Conservation (phyloP, 2,888 invertebrate genomes). For the Helobdella robusta region DNA sequence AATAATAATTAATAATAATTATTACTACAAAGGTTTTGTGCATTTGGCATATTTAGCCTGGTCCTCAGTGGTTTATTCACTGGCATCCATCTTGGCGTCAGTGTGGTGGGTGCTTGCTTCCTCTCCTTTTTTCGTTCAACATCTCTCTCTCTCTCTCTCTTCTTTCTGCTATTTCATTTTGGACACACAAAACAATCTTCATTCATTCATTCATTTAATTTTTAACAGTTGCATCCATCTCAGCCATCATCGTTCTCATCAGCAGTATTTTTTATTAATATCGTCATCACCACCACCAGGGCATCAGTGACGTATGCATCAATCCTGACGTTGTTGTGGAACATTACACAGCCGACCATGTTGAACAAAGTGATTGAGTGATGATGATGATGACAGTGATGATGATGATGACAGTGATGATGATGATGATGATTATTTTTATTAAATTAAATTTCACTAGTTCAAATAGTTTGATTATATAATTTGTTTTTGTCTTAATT, state of each 20-base stretch:
- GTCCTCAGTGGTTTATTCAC: slow-evolving; percentile 80
- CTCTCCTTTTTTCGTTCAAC: slow-evolving; percentile 13
- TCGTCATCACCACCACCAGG: neutral
- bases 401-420: neutral
- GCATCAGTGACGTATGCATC: slow-evolving; percentile 17
- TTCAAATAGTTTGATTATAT: too few species aligned
- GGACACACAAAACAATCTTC: too few species aligned
- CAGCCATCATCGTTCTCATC: neutral
- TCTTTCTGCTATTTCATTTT: too few species aligned
- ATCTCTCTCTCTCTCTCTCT: too few species aligned
- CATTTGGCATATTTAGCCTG: slow-evolving; percentile 61
- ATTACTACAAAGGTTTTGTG: slow-evolving; percentile 34
- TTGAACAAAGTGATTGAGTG: neutral
- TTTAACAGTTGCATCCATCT: neutral
- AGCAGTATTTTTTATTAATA: too few species aligned
- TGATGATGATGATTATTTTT: neutral
- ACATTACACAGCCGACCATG: neutral
- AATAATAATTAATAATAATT: neutral
- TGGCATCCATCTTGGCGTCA: slow-evolving; percentile 72
- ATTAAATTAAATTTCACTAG: neutral
- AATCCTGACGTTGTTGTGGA: slow-evolving; percentile 14
- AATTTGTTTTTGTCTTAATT: neutral
- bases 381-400: slow-evolving; percentile 6
- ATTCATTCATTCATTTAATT: too few species aligned
- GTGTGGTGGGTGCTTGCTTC: slow-evolving; percentile 58